Evolutionary conservation across 2,888 invertebrate genomes (phyloP).

Genomic region (Drosophila conformis): DNA sequence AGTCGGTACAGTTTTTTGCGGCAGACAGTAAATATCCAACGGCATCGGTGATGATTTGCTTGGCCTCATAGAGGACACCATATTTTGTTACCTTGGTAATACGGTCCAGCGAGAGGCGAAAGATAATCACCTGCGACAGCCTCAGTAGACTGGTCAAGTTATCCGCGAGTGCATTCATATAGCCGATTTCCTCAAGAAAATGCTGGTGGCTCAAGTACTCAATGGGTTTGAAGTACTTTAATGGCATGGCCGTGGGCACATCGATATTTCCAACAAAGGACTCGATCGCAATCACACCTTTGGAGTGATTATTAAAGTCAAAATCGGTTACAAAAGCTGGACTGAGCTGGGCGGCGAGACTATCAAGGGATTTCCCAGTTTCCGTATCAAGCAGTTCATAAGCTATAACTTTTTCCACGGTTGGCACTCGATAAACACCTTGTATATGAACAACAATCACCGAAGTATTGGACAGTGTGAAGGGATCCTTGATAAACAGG

Average conservation of each 20-base stretch:
- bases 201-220: slow-evolving; percentile 73
- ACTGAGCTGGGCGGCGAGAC: slow-evolving; percentile 84
- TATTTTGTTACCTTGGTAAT: slow-evolving; percentile 66
- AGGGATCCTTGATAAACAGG: slow-evolving; percentile 89
- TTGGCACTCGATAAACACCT: slow-evolving; percentile 86
- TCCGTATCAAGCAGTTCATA: slow-evolving; percentile 64
- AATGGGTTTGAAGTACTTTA: slow-evolving; percentile 65
- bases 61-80: slow-evolving; percentile 70
- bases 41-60: slow-evolving; percentile 73
- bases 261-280: slow-evolving; percentile 56
- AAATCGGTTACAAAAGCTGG: slow-evolving; percentile 88
- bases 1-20: slow-evolving; percentile 86
- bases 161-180: slow-evolving; percentile 53
- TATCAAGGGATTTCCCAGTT: slow-evolving; percentile 85
- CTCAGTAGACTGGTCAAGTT: slow-evolving; percentile 53
- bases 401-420: slow-evolving; percentile 44
- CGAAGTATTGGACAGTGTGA: slow-evolving; percentile 88
- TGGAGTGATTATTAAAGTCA: slow-evolving; percentile 87
- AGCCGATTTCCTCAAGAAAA: slow-evolving; percentile 72
- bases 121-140: slow-evolving; percentile 55
- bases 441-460: slow-evolving; percentile 89
- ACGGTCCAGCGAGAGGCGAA: slow-evolving; percentile 67
- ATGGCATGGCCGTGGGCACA: slow-evolving; percentile 40
- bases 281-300: slow-evolving; percentile 84
- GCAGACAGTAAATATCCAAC: slow-evolving; percentile 86